Evolutionary conservation across 2,797 vertebrate genomes (phyloP), one percentile per base, ranked within the genome.

Genomic region (Sebastes umbrosus): DNA sequence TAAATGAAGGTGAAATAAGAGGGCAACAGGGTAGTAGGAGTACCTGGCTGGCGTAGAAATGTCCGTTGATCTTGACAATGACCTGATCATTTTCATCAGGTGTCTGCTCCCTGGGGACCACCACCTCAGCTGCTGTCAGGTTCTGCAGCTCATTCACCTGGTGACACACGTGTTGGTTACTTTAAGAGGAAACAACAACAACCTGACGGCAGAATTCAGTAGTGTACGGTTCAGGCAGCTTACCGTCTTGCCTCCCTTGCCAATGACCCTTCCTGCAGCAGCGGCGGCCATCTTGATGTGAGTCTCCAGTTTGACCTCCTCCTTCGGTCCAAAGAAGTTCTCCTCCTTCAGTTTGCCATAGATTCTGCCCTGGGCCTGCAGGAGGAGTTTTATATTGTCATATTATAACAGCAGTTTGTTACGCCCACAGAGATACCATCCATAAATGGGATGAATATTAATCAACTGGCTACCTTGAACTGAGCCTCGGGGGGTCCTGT

Each of bases 1-100:
- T 18, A 46, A 46, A 46, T 46, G 43, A 50, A 8, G 46, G 18
- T 50, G 16, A 50, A 20, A 36, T 66, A 32, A 13, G 14, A 46
- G 13, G 52, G 50, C 12, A 13, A 13, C 16, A 14, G 36, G n/a
- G 64, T 24, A 25, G 3, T 5, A 58, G 63, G 4, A 18, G 22
- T 81, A 98, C 98, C 97, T 99, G 98, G 93, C 98, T 99, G 90
- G 98, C 98, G 6, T 98, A 99, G 96, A 99, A 99, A 92, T 99
- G 98, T 86, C 98, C 98, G 0, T 97, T 98, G 94, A 99, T 99
- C 95, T 99, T 99, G 75, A 99, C 98, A 0, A 98, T 97, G 90
- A 99, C 98, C 92, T 98, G 98, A 90, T 99, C 97, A 0, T 98
- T 97, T 88, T 99, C 97, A 16, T 98, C 98, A 0, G 98, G 98